phyloP scores from a whole-genome alignment of 2,888 invertebrate species.

The Drosophila kambysellisi region DNA sequence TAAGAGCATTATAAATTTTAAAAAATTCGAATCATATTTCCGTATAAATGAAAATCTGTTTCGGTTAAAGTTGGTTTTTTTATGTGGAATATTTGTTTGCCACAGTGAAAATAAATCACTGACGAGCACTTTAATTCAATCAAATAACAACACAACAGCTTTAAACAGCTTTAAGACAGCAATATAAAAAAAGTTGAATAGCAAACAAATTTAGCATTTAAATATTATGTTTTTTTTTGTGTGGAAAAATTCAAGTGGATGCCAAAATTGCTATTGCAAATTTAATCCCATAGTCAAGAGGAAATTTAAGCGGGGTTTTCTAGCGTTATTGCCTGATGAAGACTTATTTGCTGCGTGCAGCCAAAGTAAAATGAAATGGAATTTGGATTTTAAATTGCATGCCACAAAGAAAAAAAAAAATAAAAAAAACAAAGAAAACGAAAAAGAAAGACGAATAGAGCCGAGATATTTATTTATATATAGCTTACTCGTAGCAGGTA shows the following conservation, averaged over 20 bases:
- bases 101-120: neutral
- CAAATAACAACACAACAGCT: neutral
- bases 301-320: slow-evolving; percentile 2
- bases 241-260: neutral
- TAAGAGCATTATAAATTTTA: neutral
- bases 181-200: neutral
- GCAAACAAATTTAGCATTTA: neutral
- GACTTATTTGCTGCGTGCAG: slow-evolving; percentile 28
- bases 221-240: neutral
- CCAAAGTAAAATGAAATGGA: slow-evolving; percentile 22
- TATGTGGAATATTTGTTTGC: neutral
- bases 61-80: neutral
- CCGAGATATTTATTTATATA: slow-evolving; percentile 14
- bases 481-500: slow-evolving; percentile 27
- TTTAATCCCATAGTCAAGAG: slow-evolving; percentile 13
- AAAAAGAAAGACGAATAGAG: neutral
- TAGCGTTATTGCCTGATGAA: slow-evolving; percentile 31
- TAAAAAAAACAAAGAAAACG: neutral
- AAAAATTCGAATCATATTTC: neutral
- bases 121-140: neutral
- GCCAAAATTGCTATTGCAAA: neutral
- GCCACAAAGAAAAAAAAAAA: slow-evolving; percentile 5
- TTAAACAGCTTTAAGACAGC: neutral
- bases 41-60: neutral
- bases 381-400: slow-evolving; percentile 44